phyloP scores from a whole-genome alignment of 2,113 vertebrate genomes.

The Emydura subglobosa region DNA sequence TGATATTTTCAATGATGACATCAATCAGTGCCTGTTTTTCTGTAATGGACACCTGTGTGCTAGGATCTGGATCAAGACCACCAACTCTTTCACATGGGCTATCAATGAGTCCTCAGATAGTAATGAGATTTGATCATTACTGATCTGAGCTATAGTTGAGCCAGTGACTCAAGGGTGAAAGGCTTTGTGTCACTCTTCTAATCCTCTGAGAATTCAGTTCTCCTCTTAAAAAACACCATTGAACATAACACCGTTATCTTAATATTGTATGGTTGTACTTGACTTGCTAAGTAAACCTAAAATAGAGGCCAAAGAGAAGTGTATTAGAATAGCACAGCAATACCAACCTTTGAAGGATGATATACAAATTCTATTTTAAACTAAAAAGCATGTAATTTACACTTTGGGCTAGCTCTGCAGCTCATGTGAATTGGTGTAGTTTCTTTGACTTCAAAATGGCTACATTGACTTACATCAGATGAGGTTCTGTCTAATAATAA shows the following conservation, averaged over 20 bases:
- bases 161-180: conserved; percentile 43
- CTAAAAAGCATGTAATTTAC: conserved; percentile 70
- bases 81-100: conserved; percentile 33
- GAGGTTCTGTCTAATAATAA: conserved; percentile 63
- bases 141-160: not conserved
- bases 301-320: conserved; percentile 42
- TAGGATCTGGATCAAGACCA: conserved; percentile 30
- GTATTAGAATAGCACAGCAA: conserved; percentile 59
- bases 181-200: conserved; percentile 54
- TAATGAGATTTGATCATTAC: conserved; percentile 13
- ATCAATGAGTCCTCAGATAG: not conserved
- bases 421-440: conserved; percentile 67
- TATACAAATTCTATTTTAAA: conserved; percentile 67
- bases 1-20: not conserved
- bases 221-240: conserved; percentile 30
- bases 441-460: conserved; percentile 58
- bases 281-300: conserved; percentile 55
- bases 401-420: conserved; percentile 56
- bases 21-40: not conserved
- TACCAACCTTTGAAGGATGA: conserved; percentile 64
- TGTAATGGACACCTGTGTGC: not conserved
- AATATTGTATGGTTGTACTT: conserved; percentile 21
- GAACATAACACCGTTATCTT: conserved; percentile 7
- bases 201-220: conserved; percentile 3
- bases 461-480: conserved; percentile 68